Base-by-base conservation (phyloP, 2,888 invertebrate genomes). In the Eupsilia transversa region DNA sequence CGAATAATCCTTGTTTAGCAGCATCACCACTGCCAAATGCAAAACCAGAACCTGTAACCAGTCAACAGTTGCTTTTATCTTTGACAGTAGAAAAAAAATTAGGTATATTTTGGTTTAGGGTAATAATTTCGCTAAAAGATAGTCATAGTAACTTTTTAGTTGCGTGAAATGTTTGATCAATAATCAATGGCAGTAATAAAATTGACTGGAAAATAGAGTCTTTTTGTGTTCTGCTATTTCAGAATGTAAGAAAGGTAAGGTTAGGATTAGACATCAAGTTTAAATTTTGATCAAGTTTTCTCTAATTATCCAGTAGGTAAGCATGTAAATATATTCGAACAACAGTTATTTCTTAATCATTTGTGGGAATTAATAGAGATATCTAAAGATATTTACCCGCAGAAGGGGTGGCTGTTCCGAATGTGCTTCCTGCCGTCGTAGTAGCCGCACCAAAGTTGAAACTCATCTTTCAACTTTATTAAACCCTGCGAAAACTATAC, bases 1-100 rank as follows among this genome's bases (percentile, higher is more conserved):
- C 93, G 88, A 93, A 92, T 63, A 94, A 72, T 41, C 83, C 86
- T 7, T 93, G 82, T 88, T 96, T 96, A 46, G 90, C 85, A 14
- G 93, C 87, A 89, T 96, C 96, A n/a, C 96, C 96, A 77, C 94
- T 90, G 0, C 94, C 96, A 85, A 94, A 94, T 41, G 94, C 56
- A 82, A 94, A 93, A 0, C 94, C 95, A 94, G 88, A 49, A 91
- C 77, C 77, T 78, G 57, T n/a, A 76, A 59, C 14, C 7, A 52
- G 35, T 20, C 10, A 33, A 33, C 3, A 52, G 41, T 30, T 33
- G 3, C 27, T 79, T 54, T 54, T 14, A 30, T 20, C n/a, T 30
- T 54, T 27, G 3, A 41, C 20, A 27, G 6, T 5, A 6, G 2
- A 33, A 54, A 27, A 43, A 2, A 3, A 6, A 3, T 6, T 43